Conservation (phyloP, 2,797 vertebrate genomes). For the Intellagama lesueurii region DNA sequence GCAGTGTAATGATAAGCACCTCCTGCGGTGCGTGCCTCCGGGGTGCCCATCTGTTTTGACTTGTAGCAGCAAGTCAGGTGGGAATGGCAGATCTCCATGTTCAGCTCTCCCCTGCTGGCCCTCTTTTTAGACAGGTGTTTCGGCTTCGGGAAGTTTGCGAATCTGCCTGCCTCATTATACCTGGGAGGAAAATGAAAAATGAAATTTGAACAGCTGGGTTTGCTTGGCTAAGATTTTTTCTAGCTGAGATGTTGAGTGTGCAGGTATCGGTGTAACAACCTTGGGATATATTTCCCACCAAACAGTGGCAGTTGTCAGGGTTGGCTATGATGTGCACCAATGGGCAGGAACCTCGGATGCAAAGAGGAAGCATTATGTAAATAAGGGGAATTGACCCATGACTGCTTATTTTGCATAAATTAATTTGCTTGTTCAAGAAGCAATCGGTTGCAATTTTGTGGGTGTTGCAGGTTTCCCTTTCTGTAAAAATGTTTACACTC, state of each 20-base stretch:
- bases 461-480: background rate
- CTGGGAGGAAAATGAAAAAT: background rate
- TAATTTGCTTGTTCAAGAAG: background rate
- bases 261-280: background rate
- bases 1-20: background rate
- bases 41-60: background rate
- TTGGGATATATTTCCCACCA: background rate
- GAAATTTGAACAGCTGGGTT: background rate
- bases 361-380: background rate
- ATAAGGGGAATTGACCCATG: background rate
- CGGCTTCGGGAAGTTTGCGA: background rate
- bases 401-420: background rate
- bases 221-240: no score
- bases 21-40: background rate
- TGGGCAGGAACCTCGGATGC: background rate
- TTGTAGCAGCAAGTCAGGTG: no score
- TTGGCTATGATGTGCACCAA: background rate
- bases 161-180: background rate
- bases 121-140: background rate
- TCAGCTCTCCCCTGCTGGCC: no score
- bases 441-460: background rate
- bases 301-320: background rate
- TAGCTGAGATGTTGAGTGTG: background rate
- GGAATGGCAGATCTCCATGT: no score
- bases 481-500: background rate